phyloP scores from a whole-genome alignment of 2,888 invertebrate species.

The Andrena marginata region DNA sequence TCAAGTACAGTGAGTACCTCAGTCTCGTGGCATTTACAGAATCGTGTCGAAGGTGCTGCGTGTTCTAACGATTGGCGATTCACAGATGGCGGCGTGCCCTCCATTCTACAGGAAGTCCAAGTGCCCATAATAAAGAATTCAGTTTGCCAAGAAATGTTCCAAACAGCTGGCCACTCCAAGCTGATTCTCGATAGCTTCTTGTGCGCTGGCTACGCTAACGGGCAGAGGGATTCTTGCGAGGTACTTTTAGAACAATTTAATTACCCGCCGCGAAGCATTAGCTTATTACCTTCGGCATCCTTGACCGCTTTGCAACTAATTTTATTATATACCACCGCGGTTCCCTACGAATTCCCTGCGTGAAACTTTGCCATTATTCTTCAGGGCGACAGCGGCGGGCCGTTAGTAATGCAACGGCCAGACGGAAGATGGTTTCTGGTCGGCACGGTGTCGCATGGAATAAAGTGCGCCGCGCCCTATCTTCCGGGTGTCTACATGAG shows the following conservation, averaged over 20 bases:
- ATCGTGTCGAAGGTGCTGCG: neutral
- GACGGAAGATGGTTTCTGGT: slow-evolving; percentile 95
- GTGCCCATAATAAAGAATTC: slow-evolving; percentile 96
- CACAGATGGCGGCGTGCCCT: slow-evolving; percentile 93
- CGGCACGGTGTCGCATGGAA: slow-evolving; percentile 97
- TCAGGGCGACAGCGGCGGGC: slow-evolving; percentile 97
- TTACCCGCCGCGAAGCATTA: slow-evolving; percentile 7
- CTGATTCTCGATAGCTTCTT: slow-evolving; percentile 94
- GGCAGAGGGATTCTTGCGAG: slow-evolving; percentile 97
- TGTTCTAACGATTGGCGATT: neutral
- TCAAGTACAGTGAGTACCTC: slow-evolving; percentile 90
- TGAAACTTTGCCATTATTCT: neutral
- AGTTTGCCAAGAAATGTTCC: slow-evolving; percentile 97
- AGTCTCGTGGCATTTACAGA: neutral
- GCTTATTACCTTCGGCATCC: neutral
- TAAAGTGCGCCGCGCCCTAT: slow-evolving; percentile 96
- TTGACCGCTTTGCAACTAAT: neutral
- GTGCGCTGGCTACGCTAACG: slow-evolving; percentile 96
- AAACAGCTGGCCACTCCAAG: slow-evolving; percentile 95
- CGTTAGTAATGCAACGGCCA: slow-evolving; percentile 92
- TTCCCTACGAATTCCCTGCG: neutral
- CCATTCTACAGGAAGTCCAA: slow-evolving; percentile 95
- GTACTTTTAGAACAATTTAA: slow-evolving; percentile 85
- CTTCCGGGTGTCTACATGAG: slow-evolving; percentile 97
- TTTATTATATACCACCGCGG: neutral